These are phyloP conservation scores for Uromys caudimaculatus DNA, from an alignment of 2,797 vertebrate genomes.

Conservation along the genomic window DNA sequence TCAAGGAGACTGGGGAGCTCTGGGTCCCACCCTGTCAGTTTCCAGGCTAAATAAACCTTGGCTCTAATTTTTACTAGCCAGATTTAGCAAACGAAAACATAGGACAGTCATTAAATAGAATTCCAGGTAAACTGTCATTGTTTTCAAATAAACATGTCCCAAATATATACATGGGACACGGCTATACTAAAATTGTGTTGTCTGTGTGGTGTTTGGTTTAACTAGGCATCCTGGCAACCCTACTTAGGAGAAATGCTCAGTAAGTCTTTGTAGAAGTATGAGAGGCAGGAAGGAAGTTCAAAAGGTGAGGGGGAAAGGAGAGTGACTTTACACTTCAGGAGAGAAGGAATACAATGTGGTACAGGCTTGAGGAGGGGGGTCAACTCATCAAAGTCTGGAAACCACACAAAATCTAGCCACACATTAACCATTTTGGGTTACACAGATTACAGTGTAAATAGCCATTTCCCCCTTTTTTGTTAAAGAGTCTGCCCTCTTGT, in stretches of 20 bases:
- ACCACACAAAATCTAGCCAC: conserved; percentile 38
- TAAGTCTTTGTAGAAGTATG: neutral
- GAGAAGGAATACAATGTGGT: neutral
- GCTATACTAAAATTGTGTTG: conserved; percentile 14
- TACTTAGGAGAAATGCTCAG: conserved; percentile 6
- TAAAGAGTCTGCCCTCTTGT: conserved; percentile 88
- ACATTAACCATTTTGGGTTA: conserved; percentile 47
- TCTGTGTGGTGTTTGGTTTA: conserved; percentile 28
- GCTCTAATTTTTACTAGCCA: neutral
- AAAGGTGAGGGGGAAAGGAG: neutral
- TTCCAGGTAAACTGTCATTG: neutral
- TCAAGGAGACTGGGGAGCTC: neutral
- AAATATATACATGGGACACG: neutral
- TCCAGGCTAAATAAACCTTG: neutral
- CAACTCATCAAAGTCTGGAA: conserved; percentile 23
- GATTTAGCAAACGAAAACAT: conserved; percentile 54
- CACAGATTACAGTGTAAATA: conserved; percentile 18
- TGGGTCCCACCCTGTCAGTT: neutral
- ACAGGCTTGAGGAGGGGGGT: neutral
- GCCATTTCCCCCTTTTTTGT: conserved; percentile 34
- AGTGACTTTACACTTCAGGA: neutral
- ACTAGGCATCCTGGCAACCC: neutral
- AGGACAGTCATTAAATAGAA: neutral
- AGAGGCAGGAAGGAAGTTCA: neutral
- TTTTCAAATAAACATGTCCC: neutral